These are phyloP conservation scores for Apaloderma vittatum DNA, from an alignment of 2,113 vertebrate genomes.

Conservation along the genomic window DNA sequence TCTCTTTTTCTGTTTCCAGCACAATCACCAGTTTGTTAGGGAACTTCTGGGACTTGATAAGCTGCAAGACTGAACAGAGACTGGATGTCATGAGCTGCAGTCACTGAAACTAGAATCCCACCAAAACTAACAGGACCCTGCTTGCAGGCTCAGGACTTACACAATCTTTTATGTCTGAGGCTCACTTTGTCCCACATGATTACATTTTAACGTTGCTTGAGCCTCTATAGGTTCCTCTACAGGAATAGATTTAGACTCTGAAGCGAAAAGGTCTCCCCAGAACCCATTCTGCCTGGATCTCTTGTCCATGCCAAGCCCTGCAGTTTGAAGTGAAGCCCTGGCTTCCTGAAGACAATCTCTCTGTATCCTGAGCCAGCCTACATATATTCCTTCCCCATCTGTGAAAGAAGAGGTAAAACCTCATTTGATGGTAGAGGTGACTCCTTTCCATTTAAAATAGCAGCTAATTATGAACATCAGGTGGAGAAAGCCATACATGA, in stretches of 20 bases:
- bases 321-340: not conserved
- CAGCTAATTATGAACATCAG: constrained; percentile 7
- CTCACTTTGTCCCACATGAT: not conserved
- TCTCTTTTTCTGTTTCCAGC: constrained; percentile 94
- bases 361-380: not conserved
- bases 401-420: not conserved
- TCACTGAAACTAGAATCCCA: not conserved
- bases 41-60: constrained; percentile 96
- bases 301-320: not conserved
- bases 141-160: not conserved
- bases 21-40: constrained; percentile 90
- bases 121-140: not conserved
- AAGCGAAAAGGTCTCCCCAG: not conserved
- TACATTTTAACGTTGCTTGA: not conserved
- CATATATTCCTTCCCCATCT: not conserved
- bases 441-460: not conserved
- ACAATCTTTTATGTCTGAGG: not conserved
- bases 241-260: not conserved
- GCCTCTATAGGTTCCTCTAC: not conserved
- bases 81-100: not conserved
- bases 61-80: constrained; percentile 87
- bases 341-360: not conserved
- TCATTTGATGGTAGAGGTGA: not conserved
- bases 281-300: not conserved
- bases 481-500: not conserved